Percentiles rank a stretch among this genome's conserved stretches.
Conservation (phyloP, 1,140 invertebrate genomes). For the Drosophila gunungcola region DNA sequence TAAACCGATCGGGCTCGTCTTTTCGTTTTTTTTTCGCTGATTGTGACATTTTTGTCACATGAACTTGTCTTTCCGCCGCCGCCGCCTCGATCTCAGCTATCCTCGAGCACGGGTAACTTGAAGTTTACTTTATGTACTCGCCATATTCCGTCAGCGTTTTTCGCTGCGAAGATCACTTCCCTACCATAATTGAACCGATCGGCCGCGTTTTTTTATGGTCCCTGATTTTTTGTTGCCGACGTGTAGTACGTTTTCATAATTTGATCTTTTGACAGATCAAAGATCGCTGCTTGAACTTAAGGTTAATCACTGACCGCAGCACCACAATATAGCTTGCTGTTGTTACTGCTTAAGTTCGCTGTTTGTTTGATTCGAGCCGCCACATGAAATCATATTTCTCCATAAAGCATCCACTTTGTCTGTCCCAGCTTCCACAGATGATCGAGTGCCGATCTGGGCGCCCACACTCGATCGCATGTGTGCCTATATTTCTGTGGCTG, state of each 20-base stretch:
- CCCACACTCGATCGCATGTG: constrained; percentile 46
- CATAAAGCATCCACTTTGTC: constrained; percentile 44
- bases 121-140: constrained; percentile 54
- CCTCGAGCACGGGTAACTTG: constrained; percentile 23
- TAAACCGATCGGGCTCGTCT: constrained; percentile 36
- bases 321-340: constrained; percentile 13
- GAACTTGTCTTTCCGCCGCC: constrained; percentile 19
- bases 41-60: constrained; percentile 62
- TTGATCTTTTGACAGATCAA: constrained; percentile 56
- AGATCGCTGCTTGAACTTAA: constrained; percentile 48
- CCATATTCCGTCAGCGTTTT: constrained; percentile 31
- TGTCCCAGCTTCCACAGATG: constrained; percentile 37
- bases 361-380: constrained; percentile 51
- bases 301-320: constrained; percentile 53
- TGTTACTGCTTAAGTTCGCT: constrained; percentile 10
- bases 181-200: constrained; percentile 28
- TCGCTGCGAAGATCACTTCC: constrained; percentile 22
- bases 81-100: constrained; percentile 25
- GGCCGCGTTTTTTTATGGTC: constrained; percentile 26
- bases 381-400: constrained; percentile 53
- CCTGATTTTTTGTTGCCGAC: constrained; percentile 8
- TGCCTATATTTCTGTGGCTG: constrained; percentile 7
- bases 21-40: constrained; percentile 30
- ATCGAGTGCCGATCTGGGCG: constrained; percentile 49
- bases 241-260: constrained; percentile 23